These are phyloP conservation scores for Sus scrofa DNA, from an alignment of 2,113 vertebrate genomes.

Conservation along the genomic window T2T-Sscrofa CM000812.6:85892501-85893000, in stretches of 20 bases:
- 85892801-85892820: neutral
- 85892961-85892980: slow-evolving; percentile 38
- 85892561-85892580: neutral
- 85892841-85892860: neutral
- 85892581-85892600: neutral
- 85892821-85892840: slow-evolving; percentile 17
- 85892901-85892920: neutral
- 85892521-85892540: neutral
- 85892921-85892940: slow-evolving; percentile 30
- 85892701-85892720: neutral
- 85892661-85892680: neutral
- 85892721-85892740: neutral
- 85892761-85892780: neutral
- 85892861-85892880: slow-evolving; percentile 28
- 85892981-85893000: slow-evolving; percentile 64
- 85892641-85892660: slow-evolving; percentile 49
- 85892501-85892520: slow-evolving; percentile 46
- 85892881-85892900: slow-evolving; percentile 38
- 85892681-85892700: neutral
- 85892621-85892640: slow-evolving; percentile 41
- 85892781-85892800: neutral
- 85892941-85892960: slow-evolving; percentile 45
- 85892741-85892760: neutral
- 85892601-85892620: neutral
- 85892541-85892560: slow-evolving; percentile 43